phyloP scores from a whole-genome alignment of 2,797 vertebrate genomes.

The Gymnothorax javanicus region DNA sequence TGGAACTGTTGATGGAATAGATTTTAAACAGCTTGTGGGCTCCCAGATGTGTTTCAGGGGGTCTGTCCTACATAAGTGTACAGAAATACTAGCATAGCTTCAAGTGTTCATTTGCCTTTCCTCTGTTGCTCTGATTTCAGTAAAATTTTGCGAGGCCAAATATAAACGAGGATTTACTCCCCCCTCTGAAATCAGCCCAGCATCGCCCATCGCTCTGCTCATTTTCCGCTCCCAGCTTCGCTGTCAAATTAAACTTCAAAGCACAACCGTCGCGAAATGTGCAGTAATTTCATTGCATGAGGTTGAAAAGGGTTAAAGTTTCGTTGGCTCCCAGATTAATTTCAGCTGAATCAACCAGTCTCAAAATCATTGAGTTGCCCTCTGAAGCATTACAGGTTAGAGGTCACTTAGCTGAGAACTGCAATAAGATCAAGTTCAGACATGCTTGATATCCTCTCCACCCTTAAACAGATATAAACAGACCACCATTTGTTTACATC shows the following conservation, averaged over 20 bases:
- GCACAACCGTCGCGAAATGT: slow-evolving; percentile 20
- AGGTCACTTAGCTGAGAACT: slow-evolving; percentile 39
- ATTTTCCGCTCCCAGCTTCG: background rate
- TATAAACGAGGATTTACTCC: background rate
- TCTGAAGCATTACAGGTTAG: slow-evolving; percentile 45
- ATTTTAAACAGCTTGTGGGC: background rate
- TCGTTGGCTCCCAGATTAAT: slow-evolving; percentile 44
- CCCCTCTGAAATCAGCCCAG: background rate
- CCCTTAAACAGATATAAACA: background rate
- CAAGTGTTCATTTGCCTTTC: background rate
- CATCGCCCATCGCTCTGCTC: background rate
- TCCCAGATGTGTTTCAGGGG: background rate
- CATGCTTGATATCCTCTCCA: slow-evolving; percentile 33
- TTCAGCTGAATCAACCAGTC: slow-evolving; percentile 34
- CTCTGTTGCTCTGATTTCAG: background rate
- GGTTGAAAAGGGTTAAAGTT: slow-evolving; percentile 45
- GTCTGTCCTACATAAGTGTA: background rate
- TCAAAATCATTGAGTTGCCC: slow-evolving; percentile 36
- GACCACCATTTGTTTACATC: background rate
- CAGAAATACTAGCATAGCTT: background rate
- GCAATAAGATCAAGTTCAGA: slow-evolving; percentile 36
- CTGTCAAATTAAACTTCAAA: slow-evolving; percentile 17
- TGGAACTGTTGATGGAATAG: slow-evolving; percentile 6
- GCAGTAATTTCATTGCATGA: slow-evolving; percentile 40
- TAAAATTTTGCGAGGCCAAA: background rate